Base-by-base conservation (phyloP, 2,888 invertebrate genomes). In the Chrysotoxum bicinctum region DNA sequence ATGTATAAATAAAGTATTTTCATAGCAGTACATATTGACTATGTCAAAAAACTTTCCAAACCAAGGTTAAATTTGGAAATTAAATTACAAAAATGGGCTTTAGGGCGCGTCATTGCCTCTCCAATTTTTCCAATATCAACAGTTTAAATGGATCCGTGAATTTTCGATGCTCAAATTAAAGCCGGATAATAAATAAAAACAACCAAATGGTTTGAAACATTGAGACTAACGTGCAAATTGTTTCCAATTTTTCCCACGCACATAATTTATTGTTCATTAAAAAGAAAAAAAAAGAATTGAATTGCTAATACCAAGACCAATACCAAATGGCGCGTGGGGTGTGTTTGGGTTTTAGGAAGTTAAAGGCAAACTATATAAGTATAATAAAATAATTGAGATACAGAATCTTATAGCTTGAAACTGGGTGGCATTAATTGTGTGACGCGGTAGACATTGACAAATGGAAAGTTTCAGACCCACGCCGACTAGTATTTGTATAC, bases 211-310 rank as follows among this genome's bases (percentile, higher is more conserved):
- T 23, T 23, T 8, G 69, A 35, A 60, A 60, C 37, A 76, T 50
- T 56, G 30, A 19, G n/a, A 16, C 43, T 30, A 14, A 54, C 70
- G 52, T 62, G 77, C 54, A 37, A 69, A 62, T 69, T 62, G 69
- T 77, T 70, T 69, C 52, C 52, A 43, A 69, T 54, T 76, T 77
- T 77, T 74, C 77, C 77, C 77, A 77, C 77, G 62, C 77, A 32
- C 35, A 45, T 54, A 45, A 45, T 54, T 77, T 69, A 62, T 62
- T 26, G 52, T 26, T 62, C 50, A 35, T 48, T 48, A 48, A 66
- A 45, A 66, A 69, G 52, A 32, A 66, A 56, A 35, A 35, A 35
- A 35, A 30, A 50, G n/a, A 68, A 76, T 58, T 70, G 54, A 69
- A 76, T 76, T 69, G 23, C 48, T 37, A 58, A 48, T 30, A 75